Evolutionary conservation across 2,797 vertebrate species (phyloP).

Genomic region (Galaxias olidus): DNA sequence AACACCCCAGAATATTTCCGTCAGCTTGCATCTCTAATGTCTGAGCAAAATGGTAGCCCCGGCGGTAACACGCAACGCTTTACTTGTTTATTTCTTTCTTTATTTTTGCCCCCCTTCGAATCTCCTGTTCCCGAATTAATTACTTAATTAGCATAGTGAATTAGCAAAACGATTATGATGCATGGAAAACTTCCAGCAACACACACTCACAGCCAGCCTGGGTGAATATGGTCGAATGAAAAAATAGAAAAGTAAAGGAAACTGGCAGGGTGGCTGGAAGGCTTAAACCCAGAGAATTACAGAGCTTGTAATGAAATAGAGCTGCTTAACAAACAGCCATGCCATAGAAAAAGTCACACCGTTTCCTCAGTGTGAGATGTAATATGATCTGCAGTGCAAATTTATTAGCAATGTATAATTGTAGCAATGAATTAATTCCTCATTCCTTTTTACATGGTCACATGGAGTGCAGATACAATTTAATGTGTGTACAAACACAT

Average conservation of each 20-base stretch:
- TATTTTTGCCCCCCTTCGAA: slow-evolving; percentile 76
- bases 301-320: slow-evolving; percentile 73
- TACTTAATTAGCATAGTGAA: slow-evolving; percentile 86
- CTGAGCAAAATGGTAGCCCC: slow-evolving; percentile 74
- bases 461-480: slow-evolving; percentile 60
- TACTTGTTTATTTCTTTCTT: slow-evolving; percentile 80
- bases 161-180: slow-evolving; percentile 85
- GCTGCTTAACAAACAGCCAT: slow-evolving; percentile 74
- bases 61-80: slow-evolving; percentile 75
- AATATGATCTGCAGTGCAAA: slow-evolving; percentile 70
- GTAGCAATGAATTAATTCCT: slow-evolving; percentile 72
- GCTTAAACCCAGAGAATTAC: slow-evolving; percentile 63
- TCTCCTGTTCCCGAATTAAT: slow-evolving; percentile 84
- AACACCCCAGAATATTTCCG: slow-evolving; percentile 64
- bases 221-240: slow-evolving; percentile 54
- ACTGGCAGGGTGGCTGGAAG: slow-evolving; percentile 63
- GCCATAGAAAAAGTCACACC: slow-evolving; percentile 69
- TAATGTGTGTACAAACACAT: slow-evolving; percentile 30
- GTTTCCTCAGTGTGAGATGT: slow-evolving; percentile 68
- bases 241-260: slow-evolving; percentile 27
- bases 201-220: slow-evolving; percentile 34
- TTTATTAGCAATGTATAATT: slow-evolving; percentile 76
- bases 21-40: slow-evolving; percentile 82
- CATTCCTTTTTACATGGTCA: slow-evolving; percentile 51
- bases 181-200: slow-evolving; percentile 82